A percentile compares a stretch with the other conserved stretches of the same genome.
Evolutionary conservation across 2,113 vertebrate genomes (phyloP).

Genomic region (Gallinago paraguaiae): DNA sequence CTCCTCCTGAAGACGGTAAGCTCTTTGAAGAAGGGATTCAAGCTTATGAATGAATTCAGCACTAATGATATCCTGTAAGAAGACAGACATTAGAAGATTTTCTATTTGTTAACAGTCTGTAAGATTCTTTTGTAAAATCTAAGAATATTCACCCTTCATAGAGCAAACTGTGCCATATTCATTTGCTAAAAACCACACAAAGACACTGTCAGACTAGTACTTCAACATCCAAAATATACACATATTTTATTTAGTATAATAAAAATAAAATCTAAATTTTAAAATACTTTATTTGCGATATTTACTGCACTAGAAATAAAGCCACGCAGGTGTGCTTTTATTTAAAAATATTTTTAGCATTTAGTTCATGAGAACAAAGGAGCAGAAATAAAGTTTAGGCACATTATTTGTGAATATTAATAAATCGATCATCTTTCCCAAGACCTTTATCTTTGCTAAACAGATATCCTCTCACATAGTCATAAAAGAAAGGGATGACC

Average conservation of each 20-base stretch:
- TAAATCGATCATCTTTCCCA: background rate
- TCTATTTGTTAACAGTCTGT: background rate
- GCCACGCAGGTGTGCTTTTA: background rate
- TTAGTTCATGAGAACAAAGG: background rate
- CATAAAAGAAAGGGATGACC: background rate
- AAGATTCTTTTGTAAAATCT: background rate
- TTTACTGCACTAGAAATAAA: background rate
- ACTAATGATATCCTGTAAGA: constrained; percentile 88
- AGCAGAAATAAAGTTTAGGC: background rate
- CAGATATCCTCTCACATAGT: background rate
- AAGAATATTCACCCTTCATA: background rate
- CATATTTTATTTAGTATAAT: background rate
- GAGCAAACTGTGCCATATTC: accelerated
- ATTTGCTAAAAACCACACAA: background rate
- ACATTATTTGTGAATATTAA: background rate
- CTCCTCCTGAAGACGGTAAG: constrained; percentile 94
- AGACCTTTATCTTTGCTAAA: background rate
- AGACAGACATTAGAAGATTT: background rate
- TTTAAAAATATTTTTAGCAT: background rate
- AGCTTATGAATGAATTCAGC: constrained; percentile 94
- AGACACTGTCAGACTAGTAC: background rate
- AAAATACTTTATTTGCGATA: background rate
- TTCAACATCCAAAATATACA: background rate
- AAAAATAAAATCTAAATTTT: background rate
- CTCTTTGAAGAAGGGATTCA: constrained; percentile 91